Percentiles rank a stretch among this genome's conserved stretches.
Evolutionary conservation across 2,797 vertebrate species (phyloP).

Genomic region (Trematomus bernacchii): DNA sequence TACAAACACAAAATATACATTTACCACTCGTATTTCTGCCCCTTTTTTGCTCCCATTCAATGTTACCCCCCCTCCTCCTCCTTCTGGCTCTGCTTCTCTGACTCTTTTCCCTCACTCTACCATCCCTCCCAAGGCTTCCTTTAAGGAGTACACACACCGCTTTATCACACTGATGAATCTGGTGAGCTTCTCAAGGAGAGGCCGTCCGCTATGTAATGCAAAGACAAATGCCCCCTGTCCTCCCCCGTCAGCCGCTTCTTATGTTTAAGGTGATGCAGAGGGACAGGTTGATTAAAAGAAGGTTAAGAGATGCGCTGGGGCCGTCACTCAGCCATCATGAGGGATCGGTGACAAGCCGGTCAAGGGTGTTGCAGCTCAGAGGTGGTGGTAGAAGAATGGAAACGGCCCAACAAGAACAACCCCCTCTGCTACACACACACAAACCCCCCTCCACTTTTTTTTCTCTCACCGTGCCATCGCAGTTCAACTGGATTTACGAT

Average conservation of each 20-base stretch:
- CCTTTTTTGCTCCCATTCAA: constrained; percentile 17
- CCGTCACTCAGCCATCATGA: constrained; percentile 80
- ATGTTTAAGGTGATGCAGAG: constrained; percentile 81
- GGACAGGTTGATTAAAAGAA: constrained; percentile 88
- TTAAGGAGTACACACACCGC: constrained; percentile 65
- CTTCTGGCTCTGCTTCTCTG: constrained; percentile 26
- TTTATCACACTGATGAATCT: constrained; percentile 87
- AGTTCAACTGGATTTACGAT: constrained; percentile 68
- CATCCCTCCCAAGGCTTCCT: constrained; percentile 72
- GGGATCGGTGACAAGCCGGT: constrained; percentile 76
- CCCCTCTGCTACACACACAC: constrained; percentile 5
- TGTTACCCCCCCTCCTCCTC: constrained; percentile 15
- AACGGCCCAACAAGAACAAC: constrained; percentile 45
- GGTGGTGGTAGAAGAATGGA: constrained; percentile 47
- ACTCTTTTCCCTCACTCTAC: constrained; percentile 23
- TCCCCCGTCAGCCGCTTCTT: constrained; percentile 63
- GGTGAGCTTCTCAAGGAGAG: constrained; percentile 84
- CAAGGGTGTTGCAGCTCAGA: constrained; percentile 69
- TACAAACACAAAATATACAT: constrained; percentile 19
- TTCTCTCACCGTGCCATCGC: constrained; percentile 14
- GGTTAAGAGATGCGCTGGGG: constrained; percentile 79
- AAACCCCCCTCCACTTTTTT: constrained; percentile 15
- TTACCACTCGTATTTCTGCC: not conserved
- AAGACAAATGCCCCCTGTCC: constrained; percentile 80
- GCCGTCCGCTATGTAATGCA: constrained; percentile 77